Percentiles rank a stretch among this genome's conserved stretches.
These are phyloP conservation scores for Zophobas morio DNA, from an alignment of 1,140 invertebrate genomes.

Conservation along the genomic window DNA sequence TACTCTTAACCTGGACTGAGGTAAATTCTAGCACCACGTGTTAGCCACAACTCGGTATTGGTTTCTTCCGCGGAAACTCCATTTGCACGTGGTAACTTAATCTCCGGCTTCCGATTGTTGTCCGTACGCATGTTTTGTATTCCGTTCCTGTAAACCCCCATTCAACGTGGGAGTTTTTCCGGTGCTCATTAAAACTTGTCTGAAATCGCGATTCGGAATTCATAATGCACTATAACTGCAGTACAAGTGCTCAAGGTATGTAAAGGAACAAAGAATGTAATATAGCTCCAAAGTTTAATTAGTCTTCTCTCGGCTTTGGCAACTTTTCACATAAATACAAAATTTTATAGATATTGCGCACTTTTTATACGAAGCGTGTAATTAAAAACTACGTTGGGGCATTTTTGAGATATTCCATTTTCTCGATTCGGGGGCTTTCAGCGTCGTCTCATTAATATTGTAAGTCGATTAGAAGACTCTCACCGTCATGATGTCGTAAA, in stretches of 20 bases:
- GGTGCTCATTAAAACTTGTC: constrained; percentile 25
- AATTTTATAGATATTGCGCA: constrained; percentile 51
- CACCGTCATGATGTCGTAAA: constrained; percentile 24
- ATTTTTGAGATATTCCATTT: constrained; percentile 42
- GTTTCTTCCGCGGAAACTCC: no score
- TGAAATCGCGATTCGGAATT: constrained; percentile 3
- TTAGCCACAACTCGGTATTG: no score
- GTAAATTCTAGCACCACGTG: no score
- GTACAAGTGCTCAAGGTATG: not conserved
- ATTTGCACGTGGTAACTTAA: no score
- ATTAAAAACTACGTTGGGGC: constrained; percentile 49
- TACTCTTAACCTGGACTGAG: no score
- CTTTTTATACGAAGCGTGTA: constrained; percentile 38
- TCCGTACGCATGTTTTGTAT: no score
- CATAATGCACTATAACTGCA: not conserved
- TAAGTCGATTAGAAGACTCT: constrained; percentile 51
- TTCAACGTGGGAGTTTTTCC: no score
- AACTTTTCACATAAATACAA: constrained; percentile 50
- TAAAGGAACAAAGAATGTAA: constrained; percentile 26
- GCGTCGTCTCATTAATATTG: constrained; percentile 51
- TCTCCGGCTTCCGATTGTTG: no score
- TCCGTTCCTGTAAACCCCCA: no score
- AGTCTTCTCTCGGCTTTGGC: constrained; percentile 28
- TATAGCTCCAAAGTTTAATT: constrained; percentile 48
- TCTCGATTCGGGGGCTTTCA: constrained; percentile 34